Evolutionary conservation across 1,140 invertebrate species (phyloP).

Genomic region (Drosophila kikkawai): DNA sequence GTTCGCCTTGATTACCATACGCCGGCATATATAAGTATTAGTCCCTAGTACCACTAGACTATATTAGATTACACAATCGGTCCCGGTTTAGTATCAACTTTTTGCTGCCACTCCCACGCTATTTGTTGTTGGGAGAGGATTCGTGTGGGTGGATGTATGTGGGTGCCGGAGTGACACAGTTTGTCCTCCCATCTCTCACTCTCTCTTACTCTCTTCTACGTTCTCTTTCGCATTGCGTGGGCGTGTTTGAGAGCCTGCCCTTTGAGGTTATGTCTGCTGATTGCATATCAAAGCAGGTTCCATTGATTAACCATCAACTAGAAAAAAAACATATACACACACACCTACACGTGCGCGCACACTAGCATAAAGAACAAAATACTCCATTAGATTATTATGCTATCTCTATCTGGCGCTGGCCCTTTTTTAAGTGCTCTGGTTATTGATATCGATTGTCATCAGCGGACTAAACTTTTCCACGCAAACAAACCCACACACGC

Average conservation of each 20-base stretch:
- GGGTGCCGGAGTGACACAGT: slow-evolving; percentile 30
- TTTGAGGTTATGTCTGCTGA: slow-evolving; percentile 45
- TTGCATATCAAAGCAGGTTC: slow-evolving; percentile 41
- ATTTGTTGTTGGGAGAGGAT: slow-evolving; percentile 40
- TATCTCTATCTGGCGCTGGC: slow-evolving; percentile 19
- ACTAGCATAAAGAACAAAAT: slow-evolving; percentile 3
- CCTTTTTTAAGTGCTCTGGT: slow-evolving; percentile 34
- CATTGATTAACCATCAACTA: slow-evolving; percentile 50
- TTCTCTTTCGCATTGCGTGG: slow-evolving; percentile 5
- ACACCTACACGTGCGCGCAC: not conserved
- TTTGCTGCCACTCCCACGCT: slow-evolving; percentile 41
- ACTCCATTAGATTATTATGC: slow-evolving; percentile 2
- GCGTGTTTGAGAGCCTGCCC: slow-evolving; percentile 30
- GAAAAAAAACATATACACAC: not conserved
- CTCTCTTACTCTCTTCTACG: slow-evolving; percentile 1
- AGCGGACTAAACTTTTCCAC: slow-evolving; percentile 34
- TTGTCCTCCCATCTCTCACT: slow-evolving; percentile 14
- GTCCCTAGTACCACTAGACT: slow-evolving; percentile 16
- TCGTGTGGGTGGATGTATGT: slow-evolving; percentile 2
- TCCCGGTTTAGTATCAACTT: slow-evolving; percentile 18
- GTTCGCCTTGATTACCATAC: slow-evolving; percentile 49
- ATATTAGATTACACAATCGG: slow-evolving; percentile 48
- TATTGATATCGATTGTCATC: slow-evolving; percentile 49
- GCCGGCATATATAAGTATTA: slow-evolving; percentile 4
- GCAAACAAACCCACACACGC: slow-evolving; percentile 6